Evolutionary conservation across 35 echinoderm and acorn worm genomes (phyloP).

Genomic region (Amphiura filiformis): DNA sequence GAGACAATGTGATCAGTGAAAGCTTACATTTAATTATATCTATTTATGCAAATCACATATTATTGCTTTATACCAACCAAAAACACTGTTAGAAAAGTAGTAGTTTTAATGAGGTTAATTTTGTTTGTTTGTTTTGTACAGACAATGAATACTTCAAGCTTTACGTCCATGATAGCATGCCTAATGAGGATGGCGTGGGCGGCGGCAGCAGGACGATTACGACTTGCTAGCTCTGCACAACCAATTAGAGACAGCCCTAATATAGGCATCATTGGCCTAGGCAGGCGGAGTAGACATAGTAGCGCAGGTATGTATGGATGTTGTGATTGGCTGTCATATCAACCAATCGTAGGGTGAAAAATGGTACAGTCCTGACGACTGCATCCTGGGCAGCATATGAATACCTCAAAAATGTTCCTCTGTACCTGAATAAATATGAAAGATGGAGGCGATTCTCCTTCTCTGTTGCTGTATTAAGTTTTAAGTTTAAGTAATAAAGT

Average conservation of each 20-base stretch:
- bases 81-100: too few relatives aligned
- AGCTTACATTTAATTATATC: too few relatives aligned
- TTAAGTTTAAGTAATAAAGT: too few relatives aligned
- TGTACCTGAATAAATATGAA: too few relatives aligned
- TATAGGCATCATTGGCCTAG: conserved; percentile 17
- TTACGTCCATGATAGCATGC: conserved; percentile 88
- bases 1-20: too few relatives aligned
- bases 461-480: too few relatives aligned
- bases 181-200: conserved; percentile 91
- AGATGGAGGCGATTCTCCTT: too few relatives aligned
- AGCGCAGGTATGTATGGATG: conserved; percentile 67
- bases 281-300: conserved; percentile 78
- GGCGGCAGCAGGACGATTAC: conserved; percentile 79
- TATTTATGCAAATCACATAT: too few relatives aligned
- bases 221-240: conserved; percentile 78
- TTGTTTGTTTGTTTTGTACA: conserved; percentile 28
- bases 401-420: too few relatives aligned
- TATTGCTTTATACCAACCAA: too few relatives aligned
- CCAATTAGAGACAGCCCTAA: conserved; percentile 69
- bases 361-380: not conserved
- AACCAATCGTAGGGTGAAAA: not conserved
- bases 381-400: too few relatives aligned
- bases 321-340: not conserved
- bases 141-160: conserved; percentile 85
- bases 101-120: too few relatives aligned